Base-by-base conservation (phyloP, 2,113 vertebrate species). In the Mixornis gularis region DNA sequence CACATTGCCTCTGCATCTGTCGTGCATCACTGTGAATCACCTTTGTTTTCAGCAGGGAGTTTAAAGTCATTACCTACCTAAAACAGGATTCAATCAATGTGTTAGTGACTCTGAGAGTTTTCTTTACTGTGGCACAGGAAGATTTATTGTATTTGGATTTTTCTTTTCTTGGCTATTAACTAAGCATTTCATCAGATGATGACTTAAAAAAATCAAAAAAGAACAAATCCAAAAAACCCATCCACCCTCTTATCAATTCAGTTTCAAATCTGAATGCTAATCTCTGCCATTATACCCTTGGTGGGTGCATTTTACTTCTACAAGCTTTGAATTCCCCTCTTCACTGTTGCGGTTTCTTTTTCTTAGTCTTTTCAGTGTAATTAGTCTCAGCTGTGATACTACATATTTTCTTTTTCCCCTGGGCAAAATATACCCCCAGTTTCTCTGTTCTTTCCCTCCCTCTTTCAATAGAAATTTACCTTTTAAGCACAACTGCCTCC, bases 11-110 rank as follows among this genome's bases (percentile, higher is more conserved):
- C 59, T 38, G 48, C 74, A 63, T 93, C 93, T 96, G 93, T 94
- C 95, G 65, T 3, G 24, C 64, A 46, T 92, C 79, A 62, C 40
- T 94, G 77, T 93, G 73, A 94, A 79, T 78, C 79, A 96, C 85
- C 82, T 90, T 92, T 89, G 79, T 80, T 92, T 77, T 79, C 92
- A 84, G 79, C 58, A 5, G 83, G 88, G 96, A 93, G 85, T 92
- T 94, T 86, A 85, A 90, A 88, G 68, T 93, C 87, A 76, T 70
- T 93, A 69, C 74, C 46, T 87, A 79, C 79, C 74, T 93, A 69
- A 79, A 79, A 29, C 29, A 60, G 76, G 85, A 86, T 92, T 83
- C 83, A 73, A 56, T 94, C 79, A 90, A 30, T 73, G 62, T 7
- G 1, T 58, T 85, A 66, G 78, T 55, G 63, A 43, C 51, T 86